Conservation (phyloP, 2,888 invertebrate genomes). For the Hemicrepidius hirtus region DNA sequence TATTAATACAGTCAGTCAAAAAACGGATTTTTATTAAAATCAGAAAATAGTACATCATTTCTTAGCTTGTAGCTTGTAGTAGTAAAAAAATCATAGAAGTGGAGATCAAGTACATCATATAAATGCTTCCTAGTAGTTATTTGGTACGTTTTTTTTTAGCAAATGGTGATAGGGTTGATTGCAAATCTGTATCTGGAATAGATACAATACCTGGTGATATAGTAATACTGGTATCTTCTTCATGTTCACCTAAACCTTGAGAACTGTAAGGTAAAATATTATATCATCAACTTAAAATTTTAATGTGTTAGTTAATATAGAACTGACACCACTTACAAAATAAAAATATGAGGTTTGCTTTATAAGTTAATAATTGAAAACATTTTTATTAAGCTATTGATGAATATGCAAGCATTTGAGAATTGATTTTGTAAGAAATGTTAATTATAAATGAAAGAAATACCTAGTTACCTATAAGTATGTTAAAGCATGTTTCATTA, state of each 20-base stretch:
- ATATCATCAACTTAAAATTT: not conserved
- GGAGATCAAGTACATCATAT: too few relatives aligned
- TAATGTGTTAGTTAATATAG: not conserved
- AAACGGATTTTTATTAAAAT: too few relatives aligned
- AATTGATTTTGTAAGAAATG: too few relatives aligned
- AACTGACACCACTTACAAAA: too few relatives aligned
- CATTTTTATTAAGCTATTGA: too few relatives aligned
- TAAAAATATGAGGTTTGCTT: too few relatives aligned
- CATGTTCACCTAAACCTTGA: constrained; percentile 58
- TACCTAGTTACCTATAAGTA: not conserved
- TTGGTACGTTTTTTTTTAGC: constrained; percentile 61
- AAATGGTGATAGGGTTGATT: constrained; percentile 58
- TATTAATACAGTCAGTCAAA: too few relatives aligned
- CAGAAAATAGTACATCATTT: too few relatives aligned
- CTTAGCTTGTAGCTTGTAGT: too few relatives aligned
- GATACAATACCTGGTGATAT: constrained; percentile 58
- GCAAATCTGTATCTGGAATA: constrained; percentile 56
- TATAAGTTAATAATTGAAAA: not conserved
- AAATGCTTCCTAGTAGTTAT: constrained; percentile 45
- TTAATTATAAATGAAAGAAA: too few relatives aligned
- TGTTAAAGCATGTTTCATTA: not conserved
- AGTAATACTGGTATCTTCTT: constrained; percentile 59
- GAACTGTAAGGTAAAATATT: constrained; percentile 51
- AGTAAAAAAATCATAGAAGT: too few relatives aligned
- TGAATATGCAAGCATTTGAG: too few relatives aligned